A percentile compares a stretch with the other conserved stretches of the same genome.
Evolutionary conservation across 2,797 vertebrate species (phyloP).

Genomic region (Premnoplex brunnescens): DNA sequence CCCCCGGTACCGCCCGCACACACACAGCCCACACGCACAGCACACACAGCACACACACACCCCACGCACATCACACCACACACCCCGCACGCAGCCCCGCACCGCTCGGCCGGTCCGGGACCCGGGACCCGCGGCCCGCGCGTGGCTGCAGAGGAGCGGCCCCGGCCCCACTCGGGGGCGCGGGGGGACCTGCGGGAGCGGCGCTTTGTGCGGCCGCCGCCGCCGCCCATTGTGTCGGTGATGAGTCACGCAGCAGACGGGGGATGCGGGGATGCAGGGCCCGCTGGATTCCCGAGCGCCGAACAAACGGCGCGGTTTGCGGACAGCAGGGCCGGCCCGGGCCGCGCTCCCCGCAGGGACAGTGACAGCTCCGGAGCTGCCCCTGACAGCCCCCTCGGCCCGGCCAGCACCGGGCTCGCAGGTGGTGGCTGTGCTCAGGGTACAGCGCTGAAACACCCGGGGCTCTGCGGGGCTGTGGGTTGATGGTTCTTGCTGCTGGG

Average conservation of each 20-base stretch:
- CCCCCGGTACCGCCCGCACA: neutral
- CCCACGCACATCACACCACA: too few species aligned
- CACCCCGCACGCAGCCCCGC: neutral
- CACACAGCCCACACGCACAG: too few species aligned
- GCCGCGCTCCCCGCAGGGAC: too few species aligned
- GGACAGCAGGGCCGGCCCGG: neutral
- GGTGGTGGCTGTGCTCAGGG: too few species aligned
- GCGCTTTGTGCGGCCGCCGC: constrained; percentile 5
- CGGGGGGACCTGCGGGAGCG: neutral
- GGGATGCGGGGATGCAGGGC: neutral
- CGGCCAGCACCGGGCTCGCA: neutral
- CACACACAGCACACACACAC: too few species aligned
- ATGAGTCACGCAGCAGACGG: constrained; percentile 24
- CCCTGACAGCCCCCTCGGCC: neutral
- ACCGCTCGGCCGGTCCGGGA: neutral
- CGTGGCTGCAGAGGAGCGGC: neutral
- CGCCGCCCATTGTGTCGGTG: constrained; percentile 14
- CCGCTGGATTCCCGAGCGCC: neutral
- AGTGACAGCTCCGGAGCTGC: too few species aligned
- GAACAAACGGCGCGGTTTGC: rapidly evolving
- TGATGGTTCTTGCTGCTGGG: too few species aligned
- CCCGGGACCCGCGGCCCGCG: neutral
- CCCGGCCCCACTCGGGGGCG: too few species aligned
- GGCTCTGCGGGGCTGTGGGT: neutral
- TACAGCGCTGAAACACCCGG: neutral